These are phyloP conservation scores for Euplagia quadripunctaria DNA, from an alignment of 2,888 invertebrate genomes.

Conservation along the genomic window DNA sequence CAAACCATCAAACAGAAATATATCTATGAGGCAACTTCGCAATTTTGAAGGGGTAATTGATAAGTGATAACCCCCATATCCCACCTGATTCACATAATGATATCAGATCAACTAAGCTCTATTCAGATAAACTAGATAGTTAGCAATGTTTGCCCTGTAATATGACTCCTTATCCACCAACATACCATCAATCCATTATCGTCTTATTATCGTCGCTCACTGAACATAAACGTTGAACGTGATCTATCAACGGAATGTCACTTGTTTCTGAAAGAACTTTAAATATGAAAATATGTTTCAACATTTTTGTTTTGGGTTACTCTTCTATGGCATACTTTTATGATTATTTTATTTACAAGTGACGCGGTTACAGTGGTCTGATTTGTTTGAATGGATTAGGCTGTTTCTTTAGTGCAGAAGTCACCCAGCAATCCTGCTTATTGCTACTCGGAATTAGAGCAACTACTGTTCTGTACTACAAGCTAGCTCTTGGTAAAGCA, in stretches of 20 bases:
- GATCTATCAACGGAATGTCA: conserved; percentile 40
- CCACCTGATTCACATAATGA: neutral
- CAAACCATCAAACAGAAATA: too few species aligned
- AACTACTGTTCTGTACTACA: neutral
- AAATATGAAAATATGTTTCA: conserved; percentile 14
- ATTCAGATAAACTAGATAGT: conserved; percentile 18
- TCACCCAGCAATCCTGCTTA: neutral
- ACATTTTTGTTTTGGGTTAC: conserved; percentile 1
- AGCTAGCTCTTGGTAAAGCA: neutral
- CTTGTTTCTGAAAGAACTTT: conserved; percentile 38
- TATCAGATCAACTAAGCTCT: conserved; percentile 12
- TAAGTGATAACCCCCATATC: too few species aligned
- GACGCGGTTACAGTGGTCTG: neutral
- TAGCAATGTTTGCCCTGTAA: conserved; percentile 25
- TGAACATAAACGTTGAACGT: conserved; percentile 15
- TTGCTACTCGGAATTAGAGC: neutral
- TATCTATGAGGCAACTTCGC: too few species aligned
- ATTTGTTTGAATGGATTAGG: neutral
- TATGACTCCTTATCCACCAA: conserved; percentile 18
- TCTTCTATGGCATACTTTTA: neutral
- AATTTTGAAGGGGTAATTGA: too few species aligned
- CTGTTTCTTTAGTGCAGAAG: neutral
- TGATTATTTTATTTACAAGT: neutral
- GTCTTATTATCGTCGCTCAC: conserved; percentile 26
- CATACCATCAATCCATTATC: conserved; percentile 30